A percentile compares a stretch with the other conserved stretches of the same genome.
These are phyloP conservation scores for Punctoribates punctum DNA, from an alignment of 2,888 invertebrate species.

Conservation along the genomic window DNA sequence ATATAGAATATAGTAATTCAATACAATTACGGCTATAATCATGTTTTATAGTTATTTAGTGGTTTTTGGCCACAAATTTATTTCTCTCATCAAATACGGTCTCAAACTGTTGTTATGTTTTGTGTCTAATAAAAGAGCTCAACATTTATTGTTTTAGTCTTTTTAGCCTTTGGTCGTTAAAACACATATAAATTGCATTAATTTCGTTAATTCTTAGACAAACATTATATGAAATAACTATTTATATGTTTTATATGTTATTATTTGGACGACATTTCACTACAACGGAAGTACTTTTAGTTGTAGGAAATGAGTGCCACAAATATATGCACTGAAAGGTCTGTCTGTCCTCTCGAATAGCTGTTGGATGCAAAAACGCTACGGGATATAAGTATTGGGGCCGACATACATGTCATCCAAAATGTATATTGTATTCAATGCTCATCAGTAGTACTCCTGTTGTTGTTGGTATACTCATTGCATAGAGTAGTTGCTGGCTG, in stretches of 20 bases:
- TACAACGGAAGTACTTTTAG: neutral
- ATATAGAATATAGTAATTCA: no score
- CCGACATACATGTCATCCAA: neutral
- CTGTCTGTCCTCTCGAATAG: neutral
- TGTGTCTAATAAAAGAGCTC: no score
- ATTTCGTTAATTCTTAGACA: neutral
- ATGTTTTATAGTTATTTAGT: no score
- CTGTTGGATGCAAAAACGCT: neutral
- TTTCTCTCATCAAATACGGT: no score
- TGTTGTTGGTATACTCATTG: neutral
- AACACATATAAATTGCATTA: neutral
- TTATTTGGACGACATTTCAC: neutral
- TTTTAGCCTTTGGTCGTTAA: neutral
- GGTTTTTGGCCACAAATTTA: no score
- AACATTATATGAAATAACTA: neutral
- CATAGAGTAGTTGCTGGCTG: neutral
- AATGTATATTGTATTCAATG: neutral
- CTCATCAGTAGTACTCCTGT: neutral
- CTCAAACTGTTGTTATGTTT: no score
- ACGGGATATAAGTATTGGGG: conserved; percentile 2
- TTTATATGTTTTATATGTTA: neutral
- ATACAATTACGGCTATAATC: no score
- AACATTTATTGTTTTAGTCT: neutral
- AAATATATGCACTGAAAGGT: neutral
- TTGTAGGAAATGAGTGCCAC: neutral